Evolutionary conservation across 2,113 vertebrate species (phyloP), one percentile per base, ranked within the genome.

Genomic region (Pterophyllum scalare): DNA sequence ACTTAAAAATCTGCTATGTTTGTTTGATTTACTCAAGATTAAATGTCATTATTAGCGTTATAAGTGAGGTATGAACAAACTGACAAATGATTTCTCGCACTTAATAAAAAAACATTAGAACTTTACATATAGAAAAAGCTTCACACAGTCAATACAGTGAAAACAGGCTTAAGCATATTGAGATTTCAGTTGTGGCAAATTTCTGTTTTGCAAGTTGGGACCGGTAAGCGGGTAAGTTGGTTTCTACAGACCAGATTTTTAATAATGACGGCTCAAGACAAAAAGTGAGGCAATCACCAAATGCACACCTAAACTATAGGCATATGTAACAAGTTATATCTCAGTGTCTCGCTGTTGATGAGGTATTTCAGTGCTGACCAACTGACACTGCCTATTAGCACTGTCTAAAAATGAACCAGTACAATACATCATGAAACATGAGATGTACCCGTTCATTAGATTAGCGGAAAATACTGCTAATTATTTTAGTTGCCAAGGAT

Each of bases 101-200:
- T 0, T 17, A 40, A 46, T 67, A 22, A 24, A 26, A 26, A 24
- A 22, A 46, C 8, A 46, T 0, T 67, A 65, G 1, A 11, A 0
- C 17, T 24, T 46, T 9, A 28, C 46, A 28, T 1, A 26, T 1
- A 6, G 0, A 46, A 70, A 70, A 49, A 19, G 9, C 0, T 49
- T 49, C 65, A 20, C 24, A 0, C 43, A 20, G 43, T 49, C 9
- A 49, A 28, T 0, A 12, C 15, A 5, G 28, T 31, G 46, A 70
- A 70, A 49, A 4, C 24, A 19, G 26, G 40, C 26, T 46, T 11
- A 46, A 46, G 46, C 43, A 70, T 43, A 6, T 12, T 70, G 26
- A 70, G 40, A 49, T 49, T 0, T 49, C 38, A 49, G 22, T 28
- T 0, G 38, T 46, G 22, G 22, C 3, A 40, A 67, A 22, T 46